These are phyloP conservation scores for Dasypogon diadema DNA, from an alignment of 2,888 invertebrate genomes.

Conservation along the genomic window DNA sequence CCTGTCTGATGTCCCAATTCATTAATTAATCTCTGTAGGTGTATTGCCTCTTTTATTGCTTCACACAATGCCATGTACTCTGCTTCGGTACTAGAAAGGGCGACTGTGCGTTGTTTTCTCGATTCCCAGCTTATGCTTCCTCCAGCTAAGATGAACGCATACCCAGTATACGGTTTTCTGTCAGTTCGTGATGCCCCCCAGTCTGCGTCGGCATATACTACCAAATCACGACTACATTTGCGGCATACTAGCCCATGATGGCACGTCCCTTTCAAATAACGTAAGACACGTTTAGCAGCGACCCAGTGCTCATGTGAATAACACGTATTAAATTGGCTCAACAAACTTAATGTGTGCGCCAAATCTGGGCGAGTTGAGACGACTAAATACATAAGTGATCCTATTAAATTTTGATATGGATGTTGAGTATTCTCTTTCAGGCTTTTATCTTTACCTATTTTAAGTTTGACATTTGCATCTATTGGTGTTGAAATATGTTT, in stretches of 20 bases:
- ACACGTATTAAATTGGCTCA: slow-evolving; percentile 6
- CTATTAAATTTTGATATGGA: slow-evolving; percentile 1
- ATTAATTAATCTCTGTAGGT: too few relatives aligned
- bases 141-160: neutral
- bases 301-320: neutral
- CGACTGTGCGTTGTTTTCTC: neutral
- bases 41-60: too few relatives aligned
- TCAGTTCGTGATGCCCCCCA: neutral
- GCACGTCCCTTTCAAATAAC: neutral
- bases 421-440: too few relatives aligned
- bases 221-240: neutral
- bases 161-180: slow-evolving; percentile 10
- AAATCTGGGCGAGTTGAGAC: slow-evolving; percentile 6
- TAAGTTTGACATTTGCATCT: too few relatives aligned
- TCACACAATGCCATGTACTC: too few relatives aligned
- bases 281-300: neutral
- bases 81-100: too few relatives aligned
- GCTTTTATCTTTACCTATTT: neutral
- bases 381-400: neutral
- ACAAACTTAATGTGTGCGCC: neutral
- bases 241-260: neutral
- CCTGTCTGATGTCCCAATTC: too few relatives aligned
- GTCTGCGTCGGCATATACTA: neutral
- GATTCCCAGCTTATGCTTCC: neutral
- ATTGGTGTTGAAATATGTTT: too few relatives aligned